Evolutionary conservation across 2,797 vertebrate species (phyloP).

Genomic region (Hyperoplus lanceolatus): DNA sequence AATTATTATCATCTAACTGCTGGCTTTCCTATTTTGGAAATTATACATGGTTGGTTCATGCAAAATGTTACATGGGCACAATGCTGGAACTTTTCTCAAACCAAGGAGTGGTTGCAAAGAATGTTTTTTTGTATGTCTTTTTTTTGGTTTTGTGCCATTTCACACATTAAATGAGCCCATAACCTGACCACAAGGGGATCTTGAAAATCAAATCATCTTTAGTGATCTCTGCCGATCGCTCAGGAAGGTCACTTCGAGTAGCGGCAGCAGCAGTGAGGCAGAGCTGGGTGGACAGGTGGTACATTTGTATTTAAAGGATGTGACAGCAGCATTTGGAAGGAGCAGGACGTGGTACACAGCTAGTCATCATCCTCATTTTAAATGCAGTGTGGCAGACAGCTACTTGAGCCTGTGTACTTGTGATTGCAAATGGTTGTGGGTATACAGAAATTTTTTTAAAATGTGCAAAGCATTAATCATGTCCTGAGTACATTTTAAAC

Average conservation of each 20-base stretch:
- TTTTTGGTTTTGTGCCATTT: neutral
- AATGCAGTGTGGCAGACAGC: conserved; percentile 37
- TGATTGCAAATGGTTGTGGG: conserved; percentile 29
- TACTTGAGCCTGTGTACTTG: conserved; percentile 6
- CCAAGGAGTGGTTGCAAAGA: neutral
- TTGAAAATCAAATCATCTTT: conserved; percentile 41
- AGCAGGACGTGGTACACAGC: conserved; percentile 60
- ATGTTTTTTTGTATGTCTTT: neutral
- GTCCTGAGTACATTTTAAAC: conserved; percentile 37
- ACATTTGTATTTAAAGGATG: conserved; percentile 71
- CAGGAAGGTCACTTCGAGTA: conserved; percentile 9
- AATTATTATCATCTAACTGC: neutral
- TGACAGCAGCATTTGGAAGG: conserved; percentile 72
- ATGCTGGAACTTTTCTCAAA: neutral
- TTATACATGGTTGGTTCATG: neutral
- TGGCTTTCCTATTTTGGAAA: neutral
- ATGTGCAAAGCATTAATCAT: conserved; percentile 39
- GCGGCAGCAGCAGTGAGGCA: conserved; percentile 34
- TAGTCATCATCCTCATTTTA: conserved; percentile 69
- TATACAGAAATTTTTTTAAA: conserved; percentile 25
- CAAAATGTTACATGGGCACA: neutral
- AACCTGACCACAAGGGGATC: neutral
- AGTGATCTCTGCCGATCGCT: conserved; percentile 45
- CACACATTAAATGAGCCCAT: neutral
- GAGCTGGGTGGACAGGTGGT: conserved; percentile 75